Base-by-base conservation (phyloP, 2,888 invertebrate species). In the Gandaritis pyraliata region DNA sequence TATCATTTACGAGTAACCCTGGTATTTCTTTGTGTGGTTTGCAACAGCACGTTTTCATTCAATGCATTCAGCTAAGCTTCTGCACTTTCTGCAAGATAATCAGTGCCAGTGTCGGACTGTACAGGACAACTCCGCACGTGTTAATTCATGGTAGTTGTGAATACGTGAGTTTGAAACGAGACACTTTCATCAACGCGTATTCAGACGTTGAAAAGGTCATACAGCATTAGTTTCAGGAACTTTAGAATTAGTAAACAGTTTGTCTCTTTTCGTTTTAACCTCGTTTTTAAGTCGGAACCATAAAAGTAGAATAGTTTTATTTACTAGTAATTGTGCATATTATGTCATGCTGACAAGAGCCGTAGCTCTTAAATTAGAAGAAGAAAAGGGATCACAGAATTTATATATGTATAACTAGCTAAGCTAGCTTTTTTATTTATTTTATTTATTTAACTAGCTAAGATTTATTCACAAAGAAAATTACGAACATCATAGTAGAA, bases 141-240 rank as follows among this genome's bases (percentile, higher is more conserved):
- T 58, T 69, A 64, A 69, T 65, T 67, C 61, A 58, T 54, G 65
- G 63, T 66, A 61, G 63, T 63, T 49, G 49, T 64, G 62, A 61
- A 60, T 59, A 64, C 62, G 61, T 62, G 59, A 57, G 59, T 29
- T 46, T 16, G 39, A 48, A 59, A 41, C 49, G 63, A 58, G 54
- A 70, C 67, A 57, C 66, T 68, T 58, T 67, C 68, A 68, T 70
- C 68, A 68, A 29, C 61, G 57, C 39, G 43, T 49, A 70, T 68
- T 70, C 70, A 64, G 38, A 23, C 62, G 51, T 15, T 51, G 18
- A 56, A 57, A 51, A 16, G 59, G 15, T 36, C 43, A 16, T 48
- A 30, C 38, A 57, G 30, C 55, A 55, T 30, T 39, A 16, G 46
- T 55, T 54, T 38, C 38, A 38, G 36, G 7, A 11, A 6, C 16